Conservation (phyloP, 1,140 invertebrate genomes). For the Bombus consobrinus region DNA sequence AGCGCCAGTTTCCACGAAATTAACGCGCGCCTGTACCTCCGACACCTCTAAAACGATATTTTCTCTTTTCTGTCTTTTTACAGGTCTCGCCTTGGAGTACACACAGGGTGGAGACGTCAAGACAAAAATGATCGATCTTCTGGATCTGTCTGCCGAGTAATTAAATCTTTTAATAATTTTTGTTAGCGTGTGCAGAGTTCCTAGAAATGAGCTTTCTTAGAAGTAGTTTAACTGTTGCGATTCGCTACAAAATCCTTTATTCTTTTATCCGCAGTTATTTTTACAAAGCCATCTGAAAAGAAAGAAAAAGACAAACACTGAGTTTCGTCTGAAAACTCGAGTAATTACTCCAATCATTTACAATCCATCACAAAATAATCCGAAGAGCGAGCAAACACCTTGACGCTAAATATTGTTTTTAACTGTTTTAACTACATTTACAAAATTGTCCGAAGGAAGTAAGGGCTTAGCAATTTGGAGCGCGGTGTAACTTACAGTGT, state of each 20-base stretch:
- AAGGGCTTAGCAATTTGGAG: too few species aligned
- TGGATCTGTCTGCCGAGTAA: conserved; percentile 85
- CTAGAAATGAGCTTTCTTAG: neutral
- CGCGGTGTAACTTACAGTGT: too few species aligned
- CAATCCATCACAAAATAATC: too few species aligned
- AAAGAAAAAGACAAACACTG: too few species aligned
- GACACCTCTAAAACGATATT: neutral
- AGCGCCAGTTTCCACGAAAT: neutral
- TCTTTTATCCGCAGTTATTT: too few species aligned
- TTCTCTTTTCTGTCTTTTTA: neutral
- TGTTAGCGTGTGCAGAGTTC: neutral
- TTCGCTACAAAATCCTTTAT: too few species aligned
- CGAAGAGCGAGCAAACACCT: too few species aligned
- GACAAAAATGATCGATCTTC: conserved; percentile 86
- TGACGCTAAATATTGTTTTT: too few species aligned
- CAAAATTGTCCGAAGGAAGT: too few species aligned
- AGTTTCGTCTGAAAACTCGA: neutral
- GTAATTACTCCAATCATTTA: too few species aligned
- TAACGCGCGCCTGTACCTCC: neutral
- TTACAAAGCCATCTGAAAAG: neutral
- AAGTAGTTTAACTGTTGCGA: too few species aligned
- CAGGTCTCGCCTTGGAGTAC: conserved; percentile 85
- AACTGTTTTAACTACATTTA: too few species aligned
- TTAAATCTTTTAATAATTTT: conserved; percentile 52
- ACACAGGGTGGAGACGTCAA: conserved; percentile 83